Evolutionary conservation across 2,113 vertebrate species (phyloP), one percentile per base, ranked within the genome.

Genomic region (Epinephelus lanceolatus): DNA sequence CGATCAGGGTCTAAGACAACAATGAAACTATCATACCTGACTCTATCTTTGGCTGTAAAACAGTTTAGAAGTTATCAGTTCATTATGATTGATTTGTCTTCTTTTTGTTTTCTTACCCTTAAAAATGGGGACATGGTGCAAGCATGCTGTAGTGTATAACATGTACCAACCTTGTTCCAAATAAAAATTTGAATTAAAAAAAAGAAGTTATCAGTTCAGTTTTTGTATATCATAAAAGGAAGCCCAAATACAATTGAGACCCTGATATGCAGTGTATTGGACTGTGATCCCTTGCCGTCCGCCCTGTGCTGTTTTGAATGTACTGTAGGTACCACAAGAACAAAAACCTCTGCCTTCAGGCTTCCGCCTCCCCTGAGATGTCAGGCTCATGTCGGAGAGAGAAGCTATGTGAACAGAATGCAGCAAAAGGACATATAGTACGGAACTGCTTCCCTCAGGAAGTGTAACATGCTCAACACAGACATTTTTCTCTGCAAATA

Each of bases 291-390:
- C 21, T 59, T 83, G 63, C 30, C 62, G 62, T 89, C 67, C 79
- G 59, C 63, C 57, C 13, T 40, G 42, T 68, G 68, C 62, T 76
- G 33, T 65, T 83, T 30, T 49, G 4, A 76, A 84, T 79, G 45
- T 47, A 11, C 18, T 45, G 15, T 63, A 67, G n/a, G 23, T 60
- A 60, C 49, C 66, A 71, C 30, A 78, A 18, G 56, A 86, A 33
- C 2, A 66, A 55, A 84, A 84, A 30, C 21, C 10, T 11, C 55
- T 66, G 63, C 52, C 51, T 72, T 33, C 62, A 68, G 40, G 66
- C 71, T 57, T 57, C 21, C 66, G 53, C 67, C 56, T 76, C 86
- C 84, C 67, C 45, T 10, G 71, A 84, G 87, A 84, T 51, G 60
- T 66, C 45, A 67, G 21, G 45, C 68, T 76, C 56, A 10, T 51